Percentiles rank a stretch among this genome's conserved stretches.
Evolutionary conservation across 2,797 vertebrate genomes (phyloP).

Genomic region (Falco novaeseelandiae): DNA sequence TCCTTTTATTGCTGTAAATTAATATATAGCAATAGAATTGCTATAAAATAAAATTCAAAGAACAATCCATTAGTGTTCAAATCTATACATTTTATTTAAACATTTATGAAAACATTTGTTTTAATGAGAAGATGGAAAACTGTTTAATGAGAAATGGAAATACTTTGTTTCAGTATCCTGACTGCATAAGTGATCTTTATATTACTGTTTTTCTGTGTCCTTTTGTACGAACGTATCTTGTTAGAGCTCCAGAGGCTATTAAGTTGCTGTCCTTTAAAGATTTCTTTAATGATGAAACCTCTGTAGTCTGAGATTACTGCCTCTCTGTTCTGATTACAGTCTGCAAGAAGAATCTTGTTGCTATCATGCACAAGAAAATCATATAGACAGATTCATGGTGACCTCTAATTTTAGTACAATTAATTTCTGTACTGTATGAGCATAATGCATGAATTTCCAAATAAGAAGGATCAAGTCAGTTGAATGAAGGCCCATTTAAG

Average conservation of each 20-base stretch:
- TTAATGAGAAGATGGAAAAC: not conserved
- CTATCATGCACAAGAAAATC: not conserved
- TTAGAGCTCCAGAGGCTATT: not conserved
- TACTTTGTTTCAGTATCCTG: not conserved
- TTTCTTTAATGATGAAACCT: not conserved
- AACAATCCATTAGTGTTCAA: not conserved
- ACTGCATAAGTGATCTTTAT: not conserved
- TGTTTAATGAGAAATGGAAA: not conserved
- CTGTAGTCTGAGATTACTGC: not conserved
- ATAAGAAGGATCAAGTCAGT: not conserved
- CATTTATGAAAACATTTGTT: not conserved
- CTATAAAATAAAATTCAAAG: no score
- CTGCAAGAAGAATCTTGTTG: not conserved
- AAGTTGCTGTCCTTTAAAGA: not conserved
- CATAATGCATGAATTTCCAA: not conserved
- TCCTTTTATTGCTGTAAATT: not conserved
- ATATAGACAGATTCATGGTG: not conserved
- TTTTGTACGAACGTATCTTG: not conserved
- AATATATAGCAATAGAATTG: no score
- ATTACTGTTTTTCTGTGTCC: not conserved
- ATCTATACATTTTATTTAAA: not conserved
- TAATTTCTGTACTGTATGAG: not conserved
- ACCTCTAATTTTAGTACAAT: not conserved
- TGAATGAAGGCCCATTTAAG: not conserved
- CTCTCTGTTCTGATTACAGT: not conserved